Evolutionary conservation across 1,140 invertebrate species (phyloP).

Genomic region (Medauroidea extradentata): DNA sequence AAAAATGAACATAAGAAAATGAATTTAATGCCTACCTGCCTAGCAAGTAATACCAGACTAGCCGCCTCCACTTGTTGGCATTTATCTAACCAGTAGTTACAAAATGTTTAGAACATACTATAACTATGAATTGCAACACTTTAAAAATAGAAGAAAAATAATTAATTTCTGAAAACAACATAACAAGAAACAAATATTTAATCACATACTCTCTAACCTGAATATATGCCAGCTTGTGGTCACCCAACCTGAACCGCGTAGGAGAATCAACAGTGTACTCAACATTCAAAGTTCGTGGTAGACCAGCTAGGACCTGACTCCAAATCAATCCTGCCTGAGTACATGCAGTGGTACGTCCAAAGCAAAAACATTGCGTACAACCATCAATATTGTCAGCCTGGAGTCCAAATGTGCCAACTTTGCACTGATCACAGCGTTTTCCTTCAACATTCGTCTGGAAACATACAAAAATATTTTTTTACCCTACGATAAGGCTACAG

Average conservation of each 20-base stretch:
- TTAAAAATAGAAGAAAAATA: too few species aligned
- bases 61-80: too few species aligned
- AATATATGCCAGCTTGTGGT: background rate
- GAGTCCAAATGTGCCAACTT: conserved; percentile 78
- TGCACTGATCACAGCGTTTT: conserved; percentile 77
- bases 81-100: too few species aligned
- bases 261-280: conserved; percentile 35
- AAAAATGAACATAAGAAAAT: too few species aligned
- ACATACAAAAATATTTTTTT: too few species aligned
- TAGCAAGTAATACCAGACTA: too few species aligned
- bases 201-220: background rate
- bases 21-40: too few species aligned
- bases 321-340: conserved; percentile 72
- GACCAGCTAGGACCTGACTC: conserved; percentile 61
- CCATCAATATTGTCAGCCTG: conserved; percentile 65
- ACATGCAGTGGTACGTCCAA: conserved; percentile 71
- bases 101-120: too few species aligned
- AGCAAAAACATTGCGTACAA: conserved; percentile 88
- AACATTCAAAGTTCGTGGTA: conserved; percentile 52
- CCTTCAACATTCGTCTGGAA: conserved; percentile 70
- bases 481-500: too few species aligned
- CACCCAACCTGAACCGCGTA: too few species aligned
- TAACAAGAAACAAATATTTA: background rate
- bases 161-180: too few species aligned
- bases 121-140: too few species aligned